These are phyloP conservation scores for Lasioglossum villosulum DNA, from an alignment of 2,888 invertebrate genomes.

Conservation along the genomic window DNA sequence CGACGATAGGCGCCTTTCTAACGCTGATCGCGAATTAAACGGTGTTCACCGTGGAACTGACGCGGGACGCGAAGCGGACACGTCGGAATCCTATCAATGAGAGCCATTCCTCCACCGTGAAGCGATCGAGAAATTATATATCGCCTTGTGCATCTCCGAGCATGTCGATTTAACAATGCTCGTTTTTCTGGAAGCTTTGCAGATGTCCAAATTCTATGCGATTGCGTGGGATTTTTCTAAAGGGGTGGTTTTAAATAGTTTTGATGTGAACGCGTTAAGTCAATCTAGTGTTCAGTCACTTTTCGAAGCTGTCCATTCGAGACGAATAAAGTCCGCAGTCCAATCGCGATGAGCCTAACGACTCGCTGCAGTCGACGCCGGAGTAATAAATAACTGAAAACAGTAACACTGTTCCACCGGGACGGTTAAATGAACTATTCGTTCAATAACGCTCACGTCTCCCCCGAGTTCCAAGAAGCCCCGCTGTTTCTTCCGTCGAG, in stretches of 20 bases:
- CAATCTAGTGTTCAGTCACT: neutral
- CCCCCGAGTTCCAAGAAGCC: slow-evolving; percentile 20
- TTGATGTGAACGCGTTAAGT: neutral
- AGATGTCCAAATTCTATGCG: neutral
- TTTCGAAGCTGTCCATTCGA: neutral
- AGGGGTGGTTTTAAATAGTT: neutral
- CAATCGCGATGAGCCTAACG: neutral
- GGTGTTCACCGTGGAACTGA: neutral
- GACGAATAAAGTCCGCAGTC: neutral
- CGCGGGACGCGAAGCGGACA: neutral
- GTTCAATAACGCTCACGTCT: slow-evolving; percentile 8
- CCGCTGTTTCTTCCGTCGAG: slow-evolving; percentile 12
- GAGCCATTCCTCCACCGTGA: neutral
- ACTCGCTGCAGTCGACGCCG: neutral
- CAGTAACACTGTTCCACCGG: neutral
- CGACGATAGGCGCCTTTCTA: slow-evolving; percentile 15
- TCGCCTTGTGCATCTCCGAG: neutral
- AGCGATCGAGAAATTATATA: neutral
- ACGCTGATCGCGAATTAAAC: slow-evolving; percentile 11
- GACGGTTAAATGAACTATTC: slow-evolving; percentile 7
- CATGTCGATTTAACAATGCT: neutral
- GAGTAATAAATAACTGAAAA: slow-evolving; percentile 1
- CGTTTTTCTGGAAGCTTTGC: neutral
- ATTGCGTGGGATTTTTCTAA: neutral
- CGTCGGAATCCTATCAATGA: neutral